phyloP scores from a whole-genome alignment of 2,888 invertebrate species.

The Chironomus tentans region DNA sequence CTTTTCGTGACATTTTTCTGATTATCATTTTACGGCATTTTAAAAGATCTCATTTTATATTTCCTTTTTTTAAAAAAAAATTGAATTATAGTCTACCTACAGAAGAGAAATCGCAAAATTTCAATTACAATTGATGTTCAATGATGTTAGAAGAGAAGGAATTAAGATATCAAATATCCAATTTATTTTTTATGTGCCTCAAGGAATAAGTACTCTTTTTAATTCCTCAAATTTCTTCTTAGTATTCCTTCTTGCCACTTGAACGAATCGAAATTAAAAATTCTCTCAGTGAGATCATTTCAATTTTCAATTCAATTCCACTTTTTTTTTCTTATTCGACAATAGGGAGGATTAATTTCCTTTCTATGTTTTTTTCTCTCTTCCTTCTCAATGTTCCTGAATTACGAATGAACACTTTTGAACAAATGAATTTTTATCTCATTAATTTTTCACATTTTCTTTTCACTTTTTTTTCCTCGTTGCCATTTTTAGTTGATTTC shows the following conservation, averaged over 20 bases:
- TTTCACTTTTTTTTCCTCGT: too few relatives aligned
- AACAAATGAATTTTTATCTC: constrained; percentile 18
- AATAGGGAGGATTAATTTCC: constrained; percentile 19
- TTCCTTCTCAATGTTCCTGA: not conserved
- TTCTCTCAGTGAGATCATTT: constrained; percentile 13
- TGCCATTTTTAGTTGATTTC: too few relatives aligned
- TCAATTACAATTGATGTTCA: too few relatives aligned
- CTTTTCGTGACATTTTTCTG: too few relatives aligned
- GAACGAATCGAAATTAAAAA: constrained; percentile 20
- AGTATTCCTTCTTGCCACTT: constrained; percentile 10
- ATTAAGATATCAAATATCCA: constrained; percentile 16
- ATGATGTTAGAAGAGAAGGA: not conserved
- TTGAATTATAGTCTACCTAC: too few relatives aligned
- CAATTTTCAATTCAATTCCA: not conserved
- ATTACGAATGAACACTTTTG: not conserved
- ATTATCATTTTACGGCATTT: too few relatives aligned
- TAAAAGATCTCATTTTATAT: too few relatives aligned
- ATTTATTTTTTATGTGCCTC: constrained; percentile 11
- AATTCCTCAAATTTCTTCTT: not conserved
- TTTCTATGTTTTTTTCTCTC: constrained; percentile 4
- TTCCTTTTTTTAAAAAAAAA: too few relatives aligned
- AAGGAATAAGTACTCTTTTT: not conserved
- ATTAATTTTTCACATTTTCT: constrained; percentile 7
- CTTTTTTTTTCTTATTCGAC: too few relatives aligned
- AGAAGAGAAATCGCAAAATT: too few relatives aligned